Conservation (phyloP, 2,797 vertebrate species). For the Eulemur mongoz region DNA sequence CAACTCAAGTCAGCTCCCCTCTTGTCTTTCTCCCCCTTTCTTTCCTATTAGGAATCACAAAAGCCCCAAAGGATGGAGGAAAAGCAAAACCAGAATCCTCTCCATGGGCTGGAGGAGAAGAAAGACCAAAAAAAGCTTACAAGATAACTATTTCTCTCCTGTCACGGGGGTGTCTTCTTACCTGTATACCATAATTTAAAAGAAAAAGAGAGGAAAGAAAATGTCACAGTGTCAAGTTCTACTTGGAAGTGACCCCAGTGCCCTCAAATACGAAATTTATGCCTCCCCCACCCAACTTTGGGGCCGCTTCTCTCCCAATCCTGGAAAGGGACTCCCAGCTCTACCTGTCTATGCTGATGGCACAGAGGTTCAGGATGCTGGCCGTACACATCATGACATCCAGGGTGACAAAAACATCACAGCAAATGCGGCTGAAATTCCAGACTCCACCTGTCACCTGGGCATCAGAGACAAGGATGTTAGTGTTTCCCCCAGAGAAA, state of each 20-base stretch:
- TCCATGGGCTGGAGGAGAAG: neutral
- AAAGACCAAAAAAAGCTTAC: neutral
- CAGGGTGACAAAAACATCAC: conserved; percentile 95
- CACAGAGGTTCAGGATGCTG: conserved; percentile 98
- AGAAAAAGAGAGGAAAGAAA: neutral
- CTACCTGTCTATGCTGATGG: conserved; percentile 99
- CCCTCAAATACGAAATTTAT: neutral
- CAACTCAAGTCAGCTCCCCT: neutral
- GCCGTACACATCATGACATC: conserved; percentile 99
- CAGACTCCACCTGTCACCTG: conserved; percentile 96
- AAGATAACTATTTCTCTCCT: neutral
- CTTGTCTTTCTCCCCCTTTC: neutral
- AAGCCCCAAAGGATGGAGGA: neutral
- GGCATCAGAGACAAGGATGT: conserved; percentile 66
- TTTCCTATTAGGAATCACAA: conserved; percentile 15
- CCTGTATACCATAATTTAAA: neutral
- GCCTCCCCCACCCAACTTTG: neutral
- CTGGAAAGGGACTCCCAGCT: neutral
- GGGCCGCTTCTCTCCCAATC: neutral
- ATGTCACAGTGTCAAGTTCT: neutral
- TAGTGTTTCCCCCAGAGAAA: neutral
- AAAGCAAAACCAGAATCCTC: neutral
- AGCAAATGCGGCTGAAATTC: conserved; percentile 94
- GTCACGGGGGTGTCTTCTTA: neutral
- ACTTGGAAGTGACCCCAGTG: neutral